Percentiles rank a stretch among this genome's conserved stretches.
phyloP scores from a whole-genome alignment of 2,888 invertebrate species.

The Cabera pusaria region DNA sequence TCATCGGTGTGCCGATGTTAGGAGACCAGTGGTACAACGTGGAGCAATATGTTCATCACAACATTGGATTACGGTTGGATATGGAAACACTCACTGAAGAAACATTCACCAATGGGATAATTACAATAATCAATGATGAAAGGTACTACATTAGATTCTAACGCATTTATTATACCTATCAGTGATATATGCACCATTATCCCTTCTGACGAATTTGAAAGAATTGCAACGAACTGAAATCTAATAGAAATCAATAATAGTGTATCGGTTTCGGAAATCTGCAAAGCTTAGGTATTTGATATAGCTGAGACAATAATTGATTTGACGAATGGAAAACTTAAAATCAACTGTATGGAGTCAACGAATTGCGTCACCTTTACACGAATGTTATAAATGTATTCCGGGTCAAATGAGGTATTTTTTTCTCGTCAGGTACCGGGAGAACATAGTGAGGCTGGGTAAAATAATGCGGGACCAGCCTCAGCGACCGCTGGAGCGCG shows the following conservation, averaged over 20 bases:
- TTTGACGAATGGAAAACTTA: too few species aligned
- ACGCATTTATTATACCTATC: too few species aligned
- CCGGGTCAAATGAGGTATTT: background rate
- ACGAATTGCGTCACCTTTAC: too few species aligned
- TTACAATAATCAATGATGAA: conserved; percentile 5
- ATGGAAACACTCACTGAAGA: conserved; percentile 24
- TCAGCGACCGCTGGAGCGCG: conserved; percentile 54
- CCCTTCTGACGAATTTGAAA: too few species aligned
- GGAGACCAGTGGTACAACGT: conserved; percentile 47
- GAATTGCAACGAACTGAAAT: too few species aligned
- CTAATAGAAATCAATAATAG: too few species aligned
- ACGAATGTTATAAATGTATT: background rate
- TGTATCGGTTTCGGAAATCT: too few species aligned
- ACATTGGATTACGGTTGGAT: conserved; percentile 17
- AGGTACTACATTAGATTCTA: too few species aligned
- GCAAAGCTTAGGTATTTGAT: too few species aligned
- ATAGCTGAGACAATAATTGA: too few species aligned
- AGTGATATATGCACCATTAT: too few species aligned
- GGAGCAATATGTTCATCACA: conserved; percentile 31
- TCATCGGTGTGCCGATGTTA: conserved; percentile 45
- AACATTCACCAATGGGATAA: conserved; percentile 13
- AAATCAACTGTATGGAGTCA: too few species aligned
- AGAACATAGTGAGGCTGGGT: conserved; percentile 3
- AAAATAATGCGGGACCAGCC: conserved; percentile 42
- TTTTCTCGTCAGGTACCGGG: conserved; percentile 1